Conservation (phyloP, 2,797 vertebrate genomes). For the Ispidina picta region DNA sequence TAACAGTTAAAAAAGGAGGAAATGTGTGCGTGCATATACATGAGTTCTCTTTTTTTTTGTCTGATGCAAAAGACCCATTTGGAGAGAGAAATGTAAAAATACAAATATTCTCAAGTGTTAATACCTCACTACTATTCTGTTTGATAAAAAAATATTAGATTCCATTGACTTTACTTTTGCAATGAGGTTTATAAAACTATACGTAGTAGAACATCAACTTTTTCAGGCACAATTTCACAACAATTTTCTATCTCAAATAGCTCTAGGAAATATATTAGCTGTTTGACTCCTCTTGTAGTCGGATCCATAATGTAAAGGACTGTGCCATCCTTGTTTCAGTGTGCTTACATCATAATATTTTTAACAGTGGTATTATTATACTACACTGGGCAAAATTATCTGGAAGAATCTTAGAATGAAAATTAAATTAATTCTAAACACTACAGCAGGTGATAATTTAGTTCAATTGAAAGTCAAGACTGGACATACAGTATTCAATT, state of each 20-base stretch:
- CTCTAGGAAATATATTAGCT: neutral
- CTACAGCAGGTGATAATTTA: neutral
- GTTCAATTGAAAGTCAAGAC: neutral
- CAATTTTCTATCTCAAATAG: neutral
- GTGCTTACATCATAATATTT: neutral
- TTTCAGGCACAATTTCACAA: conserved; percentile 30
- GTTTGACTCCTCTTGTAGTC: neutral
- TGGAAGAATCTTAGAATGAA: neutral
- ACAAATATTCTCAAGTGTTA: neutral
- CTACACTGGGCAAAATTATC: neutral
- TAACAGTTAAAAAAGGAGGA: neutral
- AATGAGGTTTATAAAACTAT: conserved; percentile 25
- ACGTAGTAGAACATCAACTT: conserved; percentile 1
- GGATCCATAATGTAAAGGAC: neutral
- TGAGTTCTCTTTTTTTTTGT: neutral
- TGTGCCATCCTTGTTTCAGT: neutral
- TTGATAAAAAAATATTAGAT: neutral
- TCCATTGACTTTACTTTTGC: neutral
- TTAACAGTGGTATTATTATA: neutral
- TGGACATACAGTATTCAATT: neutral
- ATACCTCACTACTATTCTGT: neutral
- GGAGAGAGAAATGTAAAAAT: neutral
- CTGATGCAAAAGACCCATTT: neutral
- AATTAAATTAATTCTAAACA: neutral
- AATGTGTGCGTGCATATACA: neutral